These are phyloP conservation scores for Ictalurus furcatus DNA, from an alignment of 2,113 vertebrate genomes.

Conservation along the genomic window DNA sequence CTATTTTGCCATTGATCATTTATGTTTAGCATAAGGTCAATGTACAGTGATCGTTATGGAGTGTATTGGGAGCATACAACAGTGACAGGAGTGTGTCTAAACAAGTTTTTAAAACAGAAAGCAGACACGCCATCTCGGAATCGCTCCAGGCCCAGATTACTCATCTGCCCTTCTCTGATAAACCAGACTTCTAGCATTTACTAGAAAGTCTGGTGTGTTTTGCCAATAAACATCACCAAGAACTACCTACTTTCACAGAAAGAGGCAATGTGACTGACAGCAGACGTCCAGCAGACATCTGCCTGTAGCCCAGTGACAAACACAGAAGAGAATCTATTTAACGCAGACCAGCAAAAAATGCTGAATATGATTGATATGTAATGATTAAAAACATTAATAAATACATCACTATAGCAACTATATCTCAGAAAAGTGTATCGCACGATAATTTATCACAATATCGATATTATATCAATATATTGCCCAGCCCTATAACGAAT, in stretches of 20 bases:
- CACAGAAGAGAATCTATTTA: neutral
- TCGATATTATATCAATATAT: too few relatives aligned
- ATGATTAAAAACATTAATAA: too few relatives aligned
- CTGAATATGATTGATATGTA: neutral
- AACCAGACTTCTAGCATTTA: neutral
- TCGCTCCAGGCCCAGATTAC: neutral
- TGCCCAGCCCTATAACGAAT: neutral
- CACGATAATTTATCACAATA: too few relatives aligned
- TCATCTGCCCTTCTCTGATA: neutral
- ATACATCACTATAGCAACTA: too few relatives aligned
- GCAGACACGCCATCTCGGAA: neutral
- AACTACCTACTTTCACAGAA: neutral
- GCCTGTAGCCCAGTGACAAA: neutral
- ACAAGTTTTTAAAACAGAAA: neutral
- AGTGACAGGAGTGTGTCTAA: neutral
- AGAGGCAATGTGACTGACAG: neutral
- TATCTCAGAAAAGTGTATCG: too few relatives aligned
- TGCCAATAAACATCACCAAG: neutral
- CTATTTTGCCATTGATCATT: neutral
- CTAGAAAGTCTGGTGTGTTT: neutral
- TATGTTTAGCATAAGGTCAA: neutral
- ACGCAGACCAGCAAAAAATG: neutral
- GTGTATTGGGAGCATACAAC: neutral
- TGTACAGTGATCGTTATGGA: neutral
- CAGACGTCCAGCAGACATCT: neutral